Conservation (phyloP, 2,113 vertebrate species). For the Anthoscopus minutus region DNA sequence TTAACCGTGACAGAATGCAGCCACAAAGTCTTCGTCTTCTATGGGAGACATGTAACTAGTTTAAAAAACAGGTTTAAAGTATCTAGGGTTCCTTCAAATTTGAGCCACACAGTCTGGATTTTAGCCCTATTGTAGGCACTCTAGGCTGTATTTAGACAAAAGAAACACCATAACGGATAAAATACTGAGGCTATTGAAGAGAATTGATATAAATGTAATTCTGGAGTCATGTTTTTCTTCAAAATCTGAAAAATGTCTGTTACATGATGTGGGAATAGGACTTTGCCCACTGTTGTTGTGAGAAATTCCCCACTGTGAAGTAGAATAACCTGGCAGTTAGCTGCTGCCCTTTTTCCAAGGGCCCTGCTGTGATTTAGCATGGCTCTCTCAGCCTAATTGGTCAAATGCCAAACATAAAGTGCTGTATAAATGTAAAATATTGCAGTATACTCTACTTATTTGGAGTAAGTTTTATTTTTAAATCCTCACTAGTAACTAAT, state of each 20-base stretch:
- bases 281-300: background rate
- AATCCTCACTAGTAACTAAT: background rate
- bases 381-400: constrained; percentile 8
- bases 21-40: background rate
- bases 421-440: constrained; percentile 31
- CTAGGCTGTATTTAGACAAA: background rate
- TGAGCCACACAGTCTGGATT: background rate
- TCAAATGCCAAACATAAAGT: background rate
- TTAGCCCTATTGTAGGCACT: background rate
- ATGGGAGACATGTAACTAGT: background rate
- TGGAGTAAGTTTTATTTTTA: background rate
- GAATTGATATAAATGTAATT: background rate
- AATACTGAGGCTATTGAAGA: background rate
- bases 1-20: background rate
- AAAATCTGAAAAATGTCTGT: background rate
- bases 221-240: background rate
- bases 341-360: background rate
- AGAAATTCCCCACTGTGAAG: background rate
- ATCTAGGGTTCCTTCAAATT: background rate
- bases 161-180: background rate
- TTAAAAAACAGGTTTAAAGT: background rate
- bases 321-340: background rate
- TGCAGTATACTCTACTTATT: constrained; percentile 18
- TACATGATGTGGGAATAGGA: background rate
- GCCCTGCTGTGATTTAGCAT: constrained; percentile 11